Evolutionary conservation across 2,888 invertebrate species (phyloP).

Genomic region (Hirudinaria manillensis): DNA sequence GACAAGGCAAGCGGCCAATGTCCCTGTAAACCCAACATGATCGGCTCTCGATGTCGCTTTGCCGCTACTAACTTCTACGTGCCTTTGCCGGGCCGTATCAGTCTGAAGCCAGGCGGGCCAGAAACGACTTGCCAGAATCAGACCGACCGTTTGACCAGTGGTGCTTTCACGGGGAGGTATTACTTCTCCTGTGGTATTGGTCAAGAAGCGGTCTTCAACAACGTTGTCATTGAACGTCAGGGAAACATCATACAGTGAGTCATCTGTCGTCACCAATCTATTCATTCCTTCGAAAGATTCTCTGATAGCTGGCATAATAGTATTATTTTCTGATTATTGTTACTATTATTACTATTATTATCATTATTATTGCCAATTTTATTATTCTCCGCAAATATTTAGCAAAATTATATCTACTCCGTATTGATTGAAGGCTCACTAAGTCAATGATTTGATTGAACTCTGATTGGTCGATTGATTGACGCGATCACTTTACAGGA

Average conservation of each 20-base stretch:
- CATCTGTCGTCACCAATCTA: no score
- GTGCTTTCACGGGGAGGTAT: conserved; percentile 33
- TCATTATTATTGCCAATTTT: no score
- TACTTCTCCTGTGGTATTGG: conserved; percentile 29
- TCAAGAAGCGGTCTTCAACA: conserved; percentile 9
- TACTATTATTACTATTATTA: no score
- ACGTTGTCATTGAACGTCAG: background rate
- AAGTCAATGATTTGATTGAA: background rate
- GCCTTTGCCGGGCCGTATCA: conserved; percentile 34
- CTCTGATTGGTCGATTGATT: background rate
- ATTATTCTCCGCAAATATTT: no score
- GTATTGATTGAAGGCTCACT: background rate
- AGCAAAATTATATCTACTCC: no score
- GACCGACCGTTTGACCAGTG: conserved; percentile 28
- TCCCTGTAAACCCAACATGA: conserved; percentile 33
- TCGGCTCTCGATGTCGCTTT: conserved; percentile 32
- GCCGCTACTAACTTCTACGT: conserved; percentile 32
- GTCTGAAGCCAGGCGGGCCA: conserved; percentile 32
- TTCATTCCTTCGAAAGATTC: no score
- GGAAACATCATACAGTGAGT: conserved; percentile 27
- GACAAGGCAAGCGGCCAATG: conserved; percentile 37
- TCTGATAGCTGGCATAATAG: background rate
- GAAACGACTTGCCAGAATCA: conserved; percentile 33
- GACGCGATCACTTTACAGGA: conserved; percentile 26
- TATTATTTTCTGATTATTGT: no score